Conservation (phyloP, 2,797 vertebrate species). For the Iguana delicatissima region DNA sequence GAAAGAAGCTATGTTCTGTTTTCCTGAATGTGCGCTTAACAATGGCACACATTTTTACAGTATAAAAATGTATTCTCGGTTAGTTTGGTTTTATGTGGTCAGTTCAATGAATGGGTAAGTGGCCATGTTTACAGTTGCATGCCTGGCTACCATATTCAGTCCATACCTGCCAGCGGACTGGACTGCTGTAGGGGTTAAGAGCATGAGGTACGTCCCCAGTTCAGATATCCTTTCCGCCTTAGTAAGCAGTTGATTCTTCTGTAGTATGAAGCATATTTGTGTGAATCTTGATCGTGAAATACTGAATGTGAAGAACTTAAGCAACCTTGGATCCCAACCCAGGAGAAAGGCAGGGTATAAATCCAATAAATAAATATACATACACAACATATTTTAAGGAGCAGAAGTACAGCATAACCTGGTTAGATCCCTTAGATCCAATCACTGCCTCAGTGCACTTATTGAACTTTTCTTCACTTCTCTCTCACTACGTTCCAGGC, state of each 20-base stretch:
- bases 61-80: background rate
- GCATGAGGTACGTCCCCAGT: background rate
- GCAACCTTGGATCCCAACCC: too few species aligned
- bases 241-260: background rate
- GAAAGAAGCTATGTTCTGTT: background rate
- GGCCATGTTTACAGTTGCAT: background rate
- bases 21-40: background rate
- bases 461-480: too few species aligned
- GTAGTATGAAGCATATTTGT: background rate
- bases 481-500: too few species aligned
- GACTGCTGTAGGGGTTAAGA: background rate
- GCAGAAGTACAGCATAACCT: too few species aligned
- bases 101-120: background rate
- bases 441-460: too few species aligned
- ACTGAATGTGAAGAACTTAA: background rate
- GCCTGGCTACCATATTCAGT: background rate
- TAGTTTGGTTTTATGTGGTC: background rate
- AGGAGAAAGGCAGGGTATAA: too few species aligned
- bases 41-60: background rate
- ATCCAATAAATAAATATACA: background rate
- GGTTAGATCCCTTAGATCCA: too few species aligned
- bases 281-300: background rate
- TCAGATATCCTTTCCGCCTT: background rate
- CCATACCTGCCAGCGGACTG: background rate
- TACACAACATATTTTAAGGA: background rate